phyloP scores from a whole-genome alignment of 2,113 vertebrate species.

The Gymnocephalus cernua region DNA sequence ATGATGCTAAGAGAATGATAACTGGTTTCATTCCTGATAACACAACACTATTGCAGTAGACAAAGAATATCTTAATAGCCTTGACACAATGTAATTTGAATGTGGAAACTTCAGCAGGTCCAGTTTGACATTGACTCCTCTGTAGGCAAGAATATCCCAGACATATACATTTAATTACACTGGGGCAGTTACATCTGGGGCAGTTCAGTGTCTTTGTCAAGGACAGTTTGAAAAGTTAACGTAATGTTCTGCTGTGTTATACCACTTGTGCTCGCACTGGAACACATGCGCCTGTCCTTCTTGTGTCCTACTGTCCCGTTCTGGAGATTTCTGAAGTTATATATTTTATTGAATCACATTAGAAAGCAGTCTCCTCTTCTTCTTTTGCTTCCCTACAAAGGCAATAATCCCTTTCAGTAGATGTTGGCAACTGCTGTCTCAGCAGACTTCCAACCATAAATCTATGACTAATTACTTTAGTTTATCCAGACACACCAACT shows the following conservation, averaged over 20 bases:
- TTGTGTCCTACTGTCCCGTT: slow-evolving; percentile 28
- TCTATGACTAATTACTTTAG: slow-evolving; percentile 82
- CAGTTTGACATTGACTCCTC: slow-evolving; percentile 10
- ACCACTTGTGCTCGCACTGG: slow-evolving; percentile 1
- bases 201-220: slow-evolving; percentile 44
- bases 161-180: slow-evolving; percentile 52
- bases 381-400: slow-evolving; percentile 17
- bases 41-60: slow-evolving; percentile 21
- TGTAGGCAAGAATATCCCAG: slow-evolving; percentile 31
- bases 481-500: slow-evolving; percentile 79
- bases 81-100: slow-evolving; percentile 24
- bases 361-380: slow-evolving; percentile 16
- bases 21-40: slow-evolving; percentile 38
- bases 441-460: slow-evolving; percentile 71
- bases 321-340: slow-evolving; percentile 10
- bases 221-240: slow-evolving; percentile 39
- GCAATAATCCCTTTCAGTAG: slow-evolving; percentile 40
- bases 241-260: slow-evolving; percentile 16
- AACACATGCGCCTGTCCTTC: slow-evolving; percentile 1
- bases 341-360: slow-evolving; percentile 16
- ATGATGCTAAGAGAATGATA: slow-evolving; percentile 50
- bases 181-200: slow-evolving; percentile 26
- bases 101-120: slow-evolving; percentile 20
- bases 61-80: slow-evolving; percentile 27
- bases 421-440: slow-evolving; percentile 65